Evolutionary conservation across 2,113 vertebrate genomes (phyloP), one percentile per base, ranked within the genome.

Genomic region (Erinaceus europaeus): DNA sequence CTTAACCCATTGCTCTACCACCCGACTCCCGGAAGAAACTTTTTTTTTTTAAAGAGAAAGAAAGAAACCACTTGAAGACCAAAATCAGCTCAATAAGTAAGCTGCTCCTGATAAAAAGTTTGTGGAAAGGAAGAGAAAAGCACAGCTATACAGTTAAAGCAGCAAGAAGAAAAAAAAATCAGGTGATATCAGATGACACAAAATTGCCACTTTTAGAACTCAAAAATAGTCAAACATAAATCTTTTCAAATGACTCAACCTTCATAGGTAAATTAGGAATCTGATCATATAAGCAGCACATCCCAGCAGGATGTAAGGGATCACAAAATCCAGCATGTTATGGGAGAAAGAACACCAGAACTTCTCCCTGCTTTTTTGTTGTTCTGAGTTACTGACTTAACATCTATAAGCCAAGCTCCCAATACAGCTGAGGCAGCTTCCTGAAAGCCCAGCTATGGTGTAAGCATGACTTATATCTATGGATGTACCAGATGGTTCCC

Each of bases 311-410:
- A 67, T 38, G 38, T 36, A 44, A 57, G 44, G 50, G 29, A 65
- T 44, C 46, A 42, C 42, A 71, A 50, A 1, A 13, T 59, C 42
- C 89, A 42, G n/a, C 2, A 40, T 50, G 3, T 40, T 71, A 14
- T 18, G 59, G n/a, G n/a, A n/a, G n/a, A n/a, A n/a, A 72, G 23
- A 29, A 29, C 25, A 46, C 4, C 15, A 5, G 3, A 32, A 25
- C 18, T 42, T 81, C 77, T 42, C 42, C 44, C 18, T 12, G n/a
- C 36, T 3, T 36, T 11, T 78, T 55, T 84, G 57, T 74, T 67
- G 73, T 53, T 77, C 50, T 89, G 42, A 83, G 61, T 61, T 69
- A 53, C 61, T 75, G 71, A 85, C 4, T 50, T 88, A 25, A 69
- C 75, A 78, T 71, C 71, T 80, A 67, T 86, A 61, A 78, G 3